phyloP scores from a whole-genome alignment of 2,888 invertebrate species.

The Pachymerium ferrugineum region DNA sequence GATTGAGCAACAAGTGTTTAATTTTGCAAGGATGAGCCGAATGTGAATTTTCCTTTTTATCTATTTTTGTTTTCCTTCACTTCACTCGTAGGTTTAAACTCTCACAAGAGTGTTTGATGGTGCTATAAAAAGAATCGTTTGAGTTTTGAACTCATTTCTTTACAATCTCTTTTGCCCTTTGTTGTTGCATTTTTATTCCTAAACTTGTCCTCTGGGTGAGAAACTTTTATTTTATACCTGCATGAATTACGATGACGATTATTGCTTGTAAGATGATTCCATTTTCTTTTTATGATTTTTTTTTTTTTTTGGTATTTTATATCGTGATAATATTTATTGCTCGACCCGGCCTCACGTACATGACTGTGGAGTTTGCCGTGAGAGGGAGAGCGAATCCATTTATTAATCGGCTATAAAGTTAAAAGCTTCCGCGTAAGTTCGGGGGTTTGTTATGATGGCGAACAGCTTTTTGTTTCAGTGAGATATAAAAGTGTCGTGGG shows the following conservation, averaged over 20 bases:
- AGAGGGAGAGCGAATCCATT: too few species aligned
- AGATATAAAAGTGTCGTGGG: too few species aligned
- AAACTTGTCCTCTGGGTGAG: background rate
- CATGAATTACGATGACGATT: slow-evolving; percentile 15
- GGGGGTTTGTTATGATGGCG: background rate
- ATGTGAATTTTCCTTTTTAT: too few species aligned
- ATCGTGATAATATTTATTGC: slow-evolving; percentile 16
- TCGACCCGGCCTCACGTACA: background rate
- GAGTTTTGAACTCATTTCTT: slow-evolving; percentile 9
- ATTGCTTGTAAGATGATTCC: slow-evolving; percentile 15
- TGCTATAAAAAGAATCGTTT: slow-evolving; percentile 6
- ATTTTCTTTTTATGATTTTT: slow-evolving; percentile 6
- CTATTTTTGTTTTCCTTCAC: too few species aligned
- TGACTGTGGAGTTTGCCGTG: background rate
- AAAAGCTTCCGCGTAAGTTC: slow-evolving; percentile 8
- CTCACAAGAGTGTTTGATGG: background rate
- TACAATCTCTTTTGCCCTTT: background rate
- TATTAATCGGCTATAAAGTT: background rate
- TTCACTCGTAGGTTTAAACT: too few species aligned
- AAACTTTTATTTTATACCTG: slow-evolving; percentile 15
- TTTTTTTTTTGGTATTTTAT: background rate
- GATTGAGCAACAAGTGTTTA: too few species aligned
- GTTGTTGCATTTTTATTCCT: background rate
- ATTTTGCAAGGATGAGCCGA: too few species aligned
- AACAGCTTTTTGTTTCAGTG: background rate